phyloP scores from a whole-genome alignment of 1,140 invertebrate genomes.

The Caerostris extrusa region DNA sequence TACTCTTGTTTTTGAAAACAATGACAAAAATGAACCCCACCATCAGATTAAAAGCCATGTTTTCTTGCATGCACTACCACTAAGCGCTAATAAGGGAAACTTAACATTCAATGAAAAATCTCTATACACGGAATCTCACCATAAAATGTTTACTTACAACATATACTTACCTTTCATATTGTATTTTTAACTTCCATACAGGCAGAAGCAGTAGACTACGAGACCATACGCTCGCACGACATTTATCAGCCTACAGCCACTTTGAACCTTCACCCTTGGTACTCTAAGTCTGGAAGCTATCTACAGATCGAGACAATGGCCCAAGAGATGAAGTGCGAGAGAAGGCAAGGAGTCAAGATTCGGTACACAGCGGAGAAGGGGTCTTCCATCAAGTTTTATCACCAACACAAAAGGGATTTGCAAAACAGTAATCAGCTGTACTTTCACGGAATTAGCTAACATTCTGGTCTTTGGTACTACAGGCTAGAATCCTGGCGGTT shows the following conservation, averaged over 20 bases:
- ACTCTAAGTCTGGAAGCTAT: conserved; percentile 58
- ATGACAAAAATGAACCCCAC: too few relatives aligned
- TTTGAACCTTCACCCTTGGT: conserved; percentile 41
- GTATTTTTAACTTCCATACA: background rate
- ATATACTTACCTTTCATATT: background rate
- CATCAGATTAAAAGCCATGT: too few relatives aligned
- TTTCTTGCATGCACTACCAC: too few relatives aligned
- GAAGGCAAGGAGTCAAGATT: conserved; percentile 24
- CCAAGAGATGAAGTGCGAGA: conserved; percentile 42
- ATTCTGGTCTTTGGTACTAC: too few relatives aligned
- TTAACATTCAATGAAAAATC: too few relatives aligned
- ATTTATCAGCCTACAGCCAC: background rate
- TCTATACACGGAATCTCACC: too few relatives aligned
- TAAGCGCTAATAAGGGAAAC: too few relatives aligned
- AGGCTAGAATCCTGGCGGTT: too few relatives aligned
- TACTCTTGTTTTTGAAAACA: too few relatives aligned
- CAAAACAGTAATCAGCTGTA: background rate
- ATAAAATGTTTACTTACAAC: too few relatives aligned
- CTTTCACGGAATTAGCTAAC: too few relatives aligned
- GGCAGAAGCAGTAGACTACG: conserved; percentile 45
- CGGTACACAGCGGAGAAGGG: conserved; percentile 59
- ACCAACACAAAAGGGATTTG: conserved; percentile 75
- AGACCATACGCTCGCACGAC: background rate
- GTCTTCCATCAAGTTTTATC: conserved; percentile 52
- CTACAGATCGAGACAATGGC: conserved; percentile 59